A percentile compares a stretch with the other conserved stretches of the same genome.
phyloP scores from a whole-genome alignment of 2,797 vertebrate genomes.

The Eidolon dupreanum region DNA sequence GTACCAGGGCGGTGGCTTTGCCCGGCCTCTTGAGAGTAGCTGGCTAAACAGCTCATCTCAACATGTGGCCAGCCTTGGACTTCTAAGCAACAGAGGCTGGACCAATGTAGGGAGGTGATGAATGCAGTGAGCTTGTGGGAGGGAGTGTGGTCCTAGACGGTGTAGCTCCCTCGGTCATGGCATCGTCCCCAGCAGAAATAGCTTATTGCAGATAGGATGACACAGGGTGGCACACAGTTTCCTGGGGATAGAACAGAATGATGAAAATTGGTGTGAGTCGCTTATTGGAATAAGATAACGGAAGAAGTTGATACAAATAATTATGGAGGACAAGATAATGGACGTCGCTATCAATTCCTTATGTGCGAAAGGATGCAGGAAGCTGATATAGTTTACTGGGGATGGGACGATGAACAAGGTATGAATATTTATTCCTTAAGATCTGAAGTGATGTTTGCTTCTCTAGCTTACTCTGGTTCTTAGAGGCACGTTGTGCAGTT shows the following conservation, averaged over 20 bases:
- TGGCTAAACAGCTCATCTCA: neutral
- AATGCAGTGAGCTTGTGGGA: neutral
- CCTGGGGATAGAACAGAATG: neutral
- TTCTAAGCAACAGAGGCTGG: neutral
- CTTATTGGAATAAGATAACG: too few species aligned
- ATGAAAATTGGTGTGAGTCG: neutral
- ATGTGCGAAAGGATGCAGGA: neutral
- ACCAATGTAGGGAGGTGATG: too few species aligned
- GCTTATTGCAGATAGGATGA: too few species aligned
- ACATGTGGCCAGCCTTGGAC: neutral
- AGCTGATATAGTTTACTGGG: neutral
- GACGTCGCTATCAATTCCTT: too few species aligned
- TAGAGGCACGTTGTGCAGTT: accelerated
- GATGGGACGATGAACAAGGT: neutral
- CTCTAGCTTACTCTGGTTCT: neutral
- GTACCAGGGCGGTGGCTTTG: neutral
- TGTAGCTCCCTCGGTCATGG: too few species aligned
- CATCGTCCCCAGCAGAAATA: neutral
- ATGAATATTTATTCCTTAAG: neutral
- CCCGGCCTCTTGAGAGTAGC: too few species aligned
- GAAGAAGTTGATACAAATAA: neutral
- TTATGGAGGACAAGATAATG: too few species aligned
- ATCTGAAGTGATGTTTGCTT: neutral
- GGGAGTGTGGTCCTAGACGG: neutral
- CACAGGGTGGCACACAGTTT: neutral